Evolutionary conservation across 1,140 invertebrate genomes (phyloP), one percentile per base, ranked within the genome.

Genomic region (Papilio polytes): DNA sequence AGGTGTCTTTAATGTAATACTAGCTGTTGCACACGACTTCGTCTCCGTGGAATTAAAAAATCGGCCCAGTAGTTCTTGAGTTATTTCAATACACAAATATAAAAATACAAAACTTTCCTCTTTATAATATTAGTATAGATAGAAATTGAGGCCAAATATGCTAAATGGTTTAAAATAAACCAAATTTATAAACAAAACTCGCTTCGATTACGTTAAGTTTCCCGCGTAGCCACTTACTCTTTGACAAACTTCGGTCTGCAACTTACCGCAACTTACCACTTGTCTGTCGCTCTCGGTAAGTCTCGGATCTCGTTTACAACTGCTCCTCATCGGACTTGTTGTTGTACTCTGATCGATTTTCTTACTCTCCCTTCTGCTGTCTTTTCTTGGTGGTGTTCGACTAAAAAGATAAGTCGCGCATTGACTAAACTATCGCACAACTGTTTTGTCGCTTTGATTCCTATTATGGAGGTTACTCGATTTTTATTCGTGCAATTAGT

Each of bases 211-310:
- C 7, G 18, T 56, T n/a, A 8, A 56, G n/a, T 56, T 18, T 56
- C 0, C 26, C 9, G n/a, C 22, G 56, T 63, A 26, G 3, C 12
- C 22, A 66, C 63, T 66, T 66, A 66, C 63, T 66, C 18, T 59
- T 56, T 56, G 26, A 59, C 31, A 78, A 78, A 66, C 26, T 66
- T 26, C 63, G 12, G 22, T 26, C n/a, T 12, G 26, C 63, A 66
- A 66, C 63, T 66, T 66, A 66, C 63, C 22, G 88, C 88, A 83
- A 91, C 94, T 92, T 91, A 96, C 95, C 94, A 96, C 95, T 95
- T 96, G 95, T 92, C 95, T 94, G 82, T 93, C 95, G 18, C 89
- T 87, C 41, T 94, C 91, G n/a, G 63, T 86, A 6, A 85, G 78
- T 15, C 89, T 84, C 0, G 86, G 74, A 31, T 94, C 92, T 26